phyloP scores from a whole-genome alignment of 2,888 invertebrate species.

The Agelastica alni region DNA sequence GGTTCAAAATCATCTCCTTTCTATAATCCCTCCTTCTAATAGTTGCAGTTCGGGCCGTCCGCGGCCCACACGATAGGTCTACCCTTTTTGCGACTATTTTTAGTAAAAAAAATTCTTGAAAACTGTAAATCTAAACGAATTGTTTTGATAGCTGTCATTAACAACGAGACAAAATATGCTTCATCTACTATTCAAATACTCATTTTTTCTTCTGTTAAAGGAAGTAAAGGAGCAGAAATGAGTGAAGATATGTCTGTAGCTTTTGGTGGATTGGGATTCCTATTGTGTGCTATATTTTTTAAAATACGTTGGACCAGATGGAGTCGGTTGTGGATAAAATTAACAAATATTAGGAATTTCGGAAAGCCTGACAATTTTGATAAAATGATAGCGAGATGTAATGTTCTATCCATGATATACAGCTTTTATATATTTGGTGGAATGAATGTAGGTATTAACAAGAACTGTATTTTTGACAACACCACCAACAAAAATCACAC shows the following conservation, averaged over 20 bases:
- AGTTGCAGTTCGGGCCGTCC: no score
- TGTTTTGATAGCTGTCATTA: no score
- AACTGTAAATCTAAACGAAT: no score
- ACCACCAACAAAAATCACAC: no score
- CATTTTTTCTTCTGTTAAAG: constrained; percentile 20
- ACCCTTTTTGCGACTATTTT: no score
- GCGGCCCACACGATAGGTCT: no score
- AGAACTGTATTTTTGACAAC: no score
- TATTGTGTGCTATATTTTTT: constrained; percentile 10
- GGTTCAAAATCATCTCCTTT: no score
- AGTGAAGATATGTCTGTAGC: constrained; percentile 30
- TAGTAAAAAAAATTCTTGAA: no score
- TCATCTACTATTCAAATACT: no score
- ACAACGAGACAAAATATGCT: no score
- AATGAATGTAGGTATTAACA: constrained; percentile 7
- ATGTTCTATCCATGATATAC: constrained; percentile 14
- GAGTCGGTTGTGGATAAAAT: constrained; percentile 9
- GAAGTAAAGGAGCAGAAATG: constrained; percentile 21
- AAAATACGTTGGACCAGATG: constrained; percentile 18
- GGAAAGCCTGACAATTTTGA: constrained; percentile 22
- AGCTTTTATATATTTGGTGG: constrained; percentile 16
- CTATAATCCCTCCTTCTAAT: no score
- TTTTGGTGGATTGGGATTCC: constrained; percentile 16
- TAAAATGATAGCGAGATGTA: constrained; percentile 11
- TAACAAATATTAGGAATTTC: constrained; percentile 20